These are phyloP conservation scores for Chascanopsetta lugubris DNA, from an alignment of 2,113 vertebrate genomes.

Conservation along the genomic window DNA sequence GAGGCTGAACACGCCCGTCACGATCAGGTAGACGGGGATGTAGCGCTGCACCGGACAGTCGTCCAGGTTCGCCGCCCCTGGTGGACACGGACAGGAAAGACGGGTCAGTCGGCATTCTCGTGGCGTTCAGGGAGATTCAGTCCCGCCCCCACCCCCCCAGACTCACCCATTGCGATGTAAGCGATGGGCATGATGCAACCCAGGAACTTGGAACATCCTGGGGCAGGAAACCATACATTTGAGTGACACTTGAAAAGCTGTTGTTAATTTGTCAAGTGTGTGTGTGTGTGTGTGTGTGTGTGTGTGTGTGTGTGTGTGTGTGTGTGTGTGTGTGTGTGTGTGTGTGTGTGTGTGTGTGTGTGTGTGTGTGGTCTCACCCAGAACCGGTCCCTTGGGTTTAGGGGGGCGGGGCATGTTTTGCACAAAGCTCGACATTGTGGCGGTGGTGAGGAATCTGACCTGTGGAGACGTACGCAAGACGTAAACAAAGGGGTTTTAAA, in stretches of 20 bases:
- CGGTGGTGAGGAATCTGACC: background rate
- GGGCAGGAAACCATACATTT: conserved; percentile 6
- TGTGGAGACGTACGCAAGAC: background rate
- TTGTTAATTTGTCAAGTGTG: no score
- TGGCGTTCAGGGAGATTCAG: background rate
- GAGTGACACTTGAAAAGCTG: background rate
- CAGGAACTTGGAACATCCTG: conserved; percentile 56
- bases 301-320: no score
- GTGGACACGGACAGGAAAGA: background rate
- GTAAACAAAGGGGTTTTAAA: no score
- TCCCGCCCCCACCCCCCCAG: background rate
- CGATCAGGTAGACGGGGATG: conserved; percentile 80
- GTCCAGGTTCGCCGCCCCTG: conserved; percentile 65
- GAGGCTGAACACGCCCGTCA: conserved; percentile 66
- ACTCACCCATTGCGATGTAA: conserved; percentile 75
- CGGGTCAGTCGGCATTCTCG: background rate
- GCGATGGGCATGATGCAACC: conserved; percentile 55
- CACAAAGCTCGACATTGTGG: conserved; percentile 20
- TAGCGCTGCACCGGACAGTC: conserved; percentile 70
- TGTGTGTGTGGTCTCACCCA: conserved; percentile 42
- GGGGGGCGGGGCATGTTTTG: background rate
- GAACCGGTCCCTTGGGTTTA: background rate
- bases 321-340: no score
- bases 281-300: no score
- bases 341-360: no score